Conservation (phyloP, 2,113 vertebrate species). For the Meles meles region DNA sequence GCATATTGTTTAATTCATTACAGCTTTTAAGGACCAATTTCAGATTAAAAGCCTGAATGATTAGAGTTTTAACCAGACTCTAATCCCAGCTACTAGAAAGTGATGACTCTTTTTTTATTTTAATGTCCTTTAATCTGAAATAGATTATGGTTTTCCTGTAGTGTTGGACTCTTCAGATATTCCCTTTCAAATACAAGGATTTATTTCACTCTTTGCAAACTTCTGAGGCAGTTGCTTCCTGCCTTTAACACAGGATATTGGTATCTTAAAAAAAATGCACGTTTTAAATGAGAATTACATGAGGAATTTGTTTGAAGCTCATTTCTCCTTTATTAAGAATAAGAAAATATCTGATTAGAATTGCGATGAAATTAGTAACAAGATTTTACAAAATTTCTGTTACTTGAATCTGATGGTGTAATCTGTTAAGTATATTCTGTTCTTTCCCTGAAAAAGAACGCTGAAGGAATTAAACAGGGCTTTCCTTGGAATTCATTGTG, state of each 20-base stretch:
- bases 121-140: constrained; percentile 65
- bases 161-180: constrained; percentile 39
- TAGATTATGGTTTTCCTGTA: constrained; percentile 56
- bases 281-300: constrained; percentile 20
- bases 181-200: constrained; percentile 47
- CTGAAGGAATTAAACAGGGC: neutral
- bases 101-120: neutral
- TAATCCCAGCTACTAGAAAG: constrained; percentile 49
- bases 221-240: constrained; percentile 49
- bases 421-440: neutral
- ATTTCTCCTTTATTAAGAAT: neutral
- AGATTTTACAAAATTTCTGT: neutral
- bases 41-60: constrained; percentile 65
- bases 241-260: constrained; percentile 18
- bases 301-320: neutral
- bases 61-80: constrained; percentile 23
- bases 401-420: neutral
- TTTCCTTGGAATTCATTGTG: neutral
- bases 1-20: constrained; percentile 72
- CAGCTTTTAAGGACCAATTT: constrained; percentile 59
- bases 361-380: neutral
- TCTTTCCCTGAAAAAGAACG: neutral
- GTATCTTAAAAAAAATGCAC: neutral
- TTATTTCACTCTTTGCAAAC: constrained; percentile 44
- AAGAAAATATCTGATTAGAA: neutral